Evolutionary conservation across 2,888 invertebrate genomes (phyloP).

Genomic region (Ceriagrion tenellum): DNA sequence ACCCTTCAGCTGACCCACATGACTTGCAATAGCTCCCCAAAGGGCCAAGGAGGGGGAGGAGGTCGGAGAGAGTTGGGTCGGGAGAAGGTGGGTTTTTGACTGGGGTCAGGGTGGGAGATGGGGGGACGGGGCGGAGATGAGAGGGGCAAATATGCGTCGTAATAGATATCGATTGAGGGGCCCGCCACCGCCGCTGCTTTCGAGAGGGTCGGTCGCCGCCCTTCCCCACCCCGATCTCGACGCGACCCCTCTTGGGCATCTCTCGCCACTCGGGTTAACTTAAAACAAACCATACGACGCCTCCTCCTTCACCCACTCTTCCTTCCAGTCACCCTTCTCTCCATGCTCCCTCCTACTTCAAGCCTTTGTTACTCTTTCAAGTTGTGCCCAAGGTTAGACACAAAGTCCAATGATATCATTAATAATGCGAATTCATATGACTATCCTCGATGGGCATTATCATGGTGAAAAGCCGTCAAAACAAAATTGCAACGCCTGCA

Average conservation of each 20-base stretch:
- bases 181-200: neutral
- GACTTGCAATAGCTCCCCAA: constrained; percentile 47
- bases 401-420: too few relatives aligned
- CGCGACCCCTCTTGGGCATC: neutral
- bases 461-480: too few relatives aligned
- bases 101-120: neutral
- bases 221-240: neutral
- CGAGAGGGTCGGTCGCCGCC: neutral
- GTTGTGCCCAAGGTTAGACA: neutral
- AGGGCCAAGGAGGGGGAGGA: neutral
- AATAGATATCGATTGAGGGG: constrained; percentile 63
- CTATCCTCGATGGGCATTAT: too few relatives aligned
- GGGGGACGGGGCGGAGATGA: neutral
- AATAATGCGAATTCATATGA: too few relatives aligned
- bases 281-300: neutral
- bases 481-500: too few relatives aligned
- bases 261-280: neutral
- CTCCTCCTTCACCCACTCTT: neutral
- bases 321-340: too few relatives aligned
- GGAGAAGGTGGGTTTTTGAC: neutral
- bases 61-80: neutral
- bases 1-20: constrained; percentile 60
- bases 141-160: constrained; percentile 52
- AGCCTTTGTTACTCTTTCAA: neutral
- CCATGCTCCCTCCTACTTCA: neutral